These are phyloP conservation scores for Alauda arvensis DNA, from an alignment of 2,797 vertebrate species.

Conservation along the genomic window DNA sequence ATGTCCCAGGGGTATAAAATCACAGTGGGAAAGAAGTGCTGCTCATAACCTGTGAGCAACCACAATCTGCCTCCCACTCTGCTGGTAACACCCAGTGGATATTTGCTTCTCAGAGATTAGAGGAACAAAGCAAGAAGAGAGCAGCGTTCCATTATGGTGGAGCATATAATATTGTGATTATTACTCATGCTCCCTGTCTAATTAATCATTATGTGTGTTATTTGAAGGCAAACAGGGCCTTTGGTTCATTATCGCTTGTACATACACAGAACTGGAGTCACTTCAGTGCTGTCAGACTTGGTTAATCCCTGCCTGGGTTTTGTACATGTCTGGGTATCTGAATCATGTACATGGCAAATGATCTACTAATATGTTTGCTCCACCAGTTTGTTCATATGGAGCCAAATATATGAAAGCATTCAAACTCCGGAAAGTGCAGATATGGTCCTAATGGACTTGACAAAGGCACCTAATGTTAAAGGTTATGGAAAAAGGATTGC, in stretches of 20 bases:
- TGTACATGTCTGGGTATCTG: constrained; percentile 61
- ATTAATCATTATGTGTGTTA: constrained; percentile 63
- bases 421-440: constrained; percentile 55
- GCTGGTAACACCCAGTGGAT: constrained; percentile 55
- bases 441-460: constrained; percentile 51
- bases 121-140: constrained; percentile 60
- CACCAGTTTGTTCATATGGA: constrained; percentile 59
- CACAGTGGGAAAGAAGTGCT: constrained; percentile 45
- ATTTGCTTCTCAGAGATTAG: constrained; percentile 57
- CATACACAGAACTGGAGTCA: constrained; percentile 63
- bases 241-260: constrained; percentile 63
- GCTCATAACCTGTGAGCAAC: constrained; percentile 27
- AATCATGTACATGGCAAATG: constrained; percentile 65
- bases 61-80: constrained; percentile 17
- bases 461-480: constrained; percentile 48
- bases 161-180: constrained; percentile 65
- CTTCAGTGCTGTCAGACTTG: constrained; percentile 58
- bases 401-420: constrained; percentile 59
- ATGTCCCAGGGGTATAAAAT: not conserved
- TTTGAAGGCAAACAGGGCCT: constrained; percentile 63
- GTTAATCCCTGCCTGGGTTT: constrained; percentile 63
- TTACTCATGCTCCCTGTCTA: constrained; percentile 50
- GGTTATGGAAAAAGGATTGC: constrained; percentile 7
- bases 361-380: constrained; percentile 66
- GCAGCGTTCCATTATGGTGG: constrained; percentile 50